A percentile compares a stretch with the other conserved stretches of the same genome.
These are phyloP conservation scores for Arctia plantaginis DNA, from an alignment of 2,888 invertebrate species.

Conservation along the genomic window DNA sequence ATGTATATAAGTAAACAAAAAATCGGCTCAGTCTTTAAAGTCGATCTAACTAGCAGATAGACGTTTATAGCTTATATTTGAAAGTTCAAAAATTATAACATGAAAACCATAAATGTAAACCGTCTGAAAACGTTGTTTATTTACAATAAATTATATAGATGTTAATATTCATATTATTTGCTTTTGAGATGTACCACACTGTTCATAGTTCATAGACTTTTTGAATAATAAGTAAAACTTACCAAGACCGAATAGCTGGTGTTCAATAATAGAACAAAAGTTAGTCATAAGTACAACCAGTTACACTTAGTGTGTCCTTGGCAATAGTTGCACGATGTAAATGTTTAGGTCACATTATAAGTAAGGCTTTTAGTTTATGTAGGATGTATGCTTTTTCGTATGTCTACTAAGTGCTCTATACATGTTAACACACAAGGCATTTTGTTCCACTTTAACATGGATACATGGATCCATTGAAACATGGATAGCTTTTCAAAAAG, in stretches of 20 bases:
- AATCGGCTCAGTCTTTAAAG: conserved; percentile 26
- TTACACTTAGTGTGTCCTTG: neutral
- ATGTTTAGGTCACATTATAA: neutral
- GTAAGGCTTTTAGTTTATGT: neutral
- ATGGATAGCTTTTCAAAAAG: too few species aligned
- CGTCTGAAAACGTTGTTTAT: too few species aligned
- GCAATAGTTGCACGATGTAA: neutral
- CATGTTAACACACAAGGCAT: neutral
- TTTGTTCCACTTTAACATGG: neutral
- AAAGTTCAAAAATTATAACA: neutral
- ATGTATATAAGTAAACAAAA: conserved; percentile 14
- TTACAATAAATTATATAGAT: too few species aligned
- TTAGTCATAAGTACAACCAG: neutral
- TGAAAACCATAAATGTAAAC: neutral
- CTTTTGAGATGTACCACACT: neutral
- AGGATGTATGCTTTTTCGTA: neutral
- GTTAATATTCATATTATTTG: neutral
- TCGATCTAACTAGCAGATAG: conserved; percentile 12
- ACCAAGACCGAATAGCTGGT: neutral
- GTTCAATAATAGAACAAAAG: neutral
- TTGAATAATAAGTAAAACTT: neutral
- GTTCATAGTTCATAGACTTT: neutral
- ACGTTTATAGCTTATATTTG: conserved; percentile 13
- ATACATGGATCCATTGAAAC: too few species aligned
- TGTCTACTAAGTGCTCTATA: neutral